These are phyloP conservation scores for Leuctra nigra DNA, from an alignment of 2,888 invertebrate genomes.

Conservation along the genomic window DNA sequence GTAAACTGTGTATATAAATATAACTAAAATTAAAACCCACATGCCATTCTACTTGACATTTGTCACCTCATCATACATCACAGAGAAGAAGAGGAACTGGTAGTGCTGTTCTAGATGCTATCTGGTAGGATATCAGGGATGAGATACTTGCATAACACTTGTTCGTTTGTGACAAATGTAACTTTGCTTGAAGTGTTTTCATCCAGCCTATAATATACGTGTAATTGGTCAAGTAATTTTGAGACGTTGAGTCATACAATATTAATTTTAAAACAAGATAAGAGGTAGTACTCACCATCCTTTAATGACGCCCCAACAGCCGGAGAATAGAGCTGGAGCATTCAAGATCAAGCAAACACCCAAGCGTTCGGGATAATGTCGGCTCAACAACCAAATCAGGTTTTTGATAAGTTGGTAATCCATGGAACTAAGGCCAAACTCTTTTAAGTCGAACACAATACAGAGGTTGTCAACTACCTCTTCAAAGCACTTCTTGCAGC, in stretches of 20 bases:
- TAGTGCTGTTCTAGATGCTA: slow-evolving; percentile 26
- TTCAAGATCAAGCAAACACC: slow-evolving; percentile 71
- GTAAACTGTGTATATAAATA: too few relatives aligned
- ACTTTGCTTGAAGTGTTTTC: slow-evolving; percentile 73
- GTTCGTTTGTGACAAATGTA: slow-evolving; percentile 60
- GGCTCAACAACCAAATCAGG: slow-evolving; percentile 67
- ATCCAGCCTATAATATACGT: slow-evolving; percentile 65
- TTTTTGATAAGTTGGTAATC: slow-evolving; percentile 75
- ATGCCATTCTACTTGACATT: too few relatives aligned
- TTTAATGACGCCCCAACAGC: slow-evolving; percentile 70
- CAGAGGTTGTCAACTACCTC: slow-evolving; percentile 72
- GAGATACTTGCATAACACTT: slow-evolving; percentile 63
- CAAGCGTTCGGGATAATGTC: slow-evolving; percentile 71
- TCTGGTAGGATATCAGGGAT: slow-evolving; percentile 70
- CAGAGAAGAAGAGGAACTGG: too few relatives aligned
- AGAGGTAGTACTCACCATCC: slow-evolving; percentile 51
- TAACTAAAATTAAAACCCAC: too few relatives aligned
- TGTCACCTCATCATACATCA: too few relatives aligned
- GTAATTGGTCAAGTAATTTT: too few relatives aligned
- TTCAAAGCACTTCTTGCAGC: slow-evolving; percentile 69
- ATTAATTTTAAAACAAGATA: background rate
- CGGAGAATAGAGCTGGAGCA: slow-evolving; percentile 65
- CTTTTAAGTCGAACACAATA: slow-evolving; percentile 69
- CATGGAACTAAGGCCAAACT: slow-evolving; percentile 69
- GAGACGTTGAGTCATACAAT: too few relatives aligned